These are phyloP conservation scores for Gorsachius magnificus DNA, from an alignment of 2,797 vertebrate species.

Conservation along the genomic window DNA sequence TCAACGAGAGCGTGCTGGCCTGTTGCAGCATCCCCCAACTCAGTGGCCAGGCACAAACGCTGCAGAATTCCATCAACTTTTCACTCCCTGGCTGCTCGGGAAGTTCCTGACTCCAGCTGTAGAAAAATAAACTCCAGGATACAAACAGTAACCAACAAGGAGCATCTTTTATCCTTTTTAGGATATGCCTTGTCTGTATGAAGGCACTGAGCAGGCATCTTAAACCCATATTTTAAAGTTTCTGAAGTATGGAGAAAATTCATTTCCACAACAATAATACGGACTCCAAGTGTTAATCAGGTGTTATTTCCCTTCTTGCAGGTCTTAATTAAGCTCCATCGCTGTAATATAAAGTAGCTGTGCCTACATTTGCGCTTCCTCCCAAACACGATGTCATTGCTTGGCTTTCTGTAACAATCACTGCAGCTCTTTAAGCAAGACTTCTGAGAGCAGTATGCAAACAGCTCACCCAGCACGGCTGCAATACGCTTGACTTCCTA, in stretches of 20 bases:
- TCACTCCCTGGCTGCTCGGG: fast-evolving
- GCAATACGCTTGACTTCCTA: fast-evolving
- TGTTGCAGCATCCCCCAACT: fast-evolving
- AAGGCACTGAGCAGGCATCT: background rate
- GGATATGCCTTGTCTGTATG: background rate
- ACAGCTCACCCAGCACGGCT: background rate
- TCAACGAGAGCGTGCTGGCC: fast-evolving
- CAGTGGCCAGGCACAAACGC: background rate
- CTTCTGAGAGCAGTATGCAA: fast-evolving
- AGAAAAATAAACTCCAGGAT: background rate
- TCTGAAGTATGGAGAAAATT: background rate
- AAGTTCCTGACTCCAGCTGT: background rate
- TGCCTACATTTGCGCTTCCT: background rate
- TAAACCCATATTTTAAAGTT: background rate
- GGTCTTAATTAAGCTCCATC: background rate
- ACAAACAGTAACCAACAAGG: background rate
- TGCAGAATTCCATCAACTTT: background rate
- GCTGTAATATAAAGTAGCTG: background rate
- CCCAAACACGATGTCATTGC: background rate
- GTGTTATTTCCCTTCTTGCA: background rate
- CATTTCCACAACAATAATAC: background rate
- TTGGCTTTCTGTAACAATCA: background rate
- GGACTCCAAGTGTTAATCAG: background rate
- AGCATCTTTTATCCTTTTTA: background rate
- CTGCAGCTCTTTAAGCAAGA: background rate